phyloP scores from a whole-genome alignment of 2,888 invertebrate species.

The Lepidochitona cinerea region DNA sequence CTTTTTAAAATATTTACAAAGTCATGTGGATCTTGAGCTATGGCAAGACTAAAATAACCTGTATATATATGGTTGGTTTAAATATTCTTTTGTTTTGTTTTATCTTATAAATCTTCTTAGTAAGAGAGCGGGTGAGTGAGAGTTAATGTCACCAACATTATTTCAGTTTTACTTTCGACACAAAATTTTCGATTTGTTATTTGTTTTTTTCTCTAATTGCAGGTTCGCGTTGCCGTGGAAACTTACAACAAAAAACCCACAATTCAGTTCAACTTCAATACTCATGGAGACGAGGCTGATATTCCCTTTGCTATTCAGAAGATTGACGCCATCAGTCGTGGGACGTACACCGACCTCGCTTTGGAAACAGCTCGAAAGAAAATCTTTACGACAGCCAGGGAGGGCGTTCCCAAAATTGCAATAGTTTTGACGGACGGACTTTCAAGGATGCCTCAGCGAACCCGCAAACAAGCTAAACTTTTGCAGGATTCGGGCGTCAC shows the following conservation, averaged over 20 bases:
- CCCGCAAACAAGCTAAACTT: not conserved
- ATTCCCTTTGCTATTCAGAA: not conserved
- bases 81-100: no score
- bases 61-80: no score
- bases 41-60: no score
- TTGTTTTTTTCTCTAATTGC: no score
- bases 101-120: no score
- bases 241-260: not conserved
- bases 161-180: no score
- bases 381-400: not conserved
- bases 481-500: not conserved
- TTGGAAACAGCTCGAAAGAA: not conserved
- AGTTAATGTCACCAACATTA: no score
- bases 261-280: constrained; percentile 4
- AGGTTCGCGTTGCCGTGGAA: not conserved
- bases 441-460: not conserved
- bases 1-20: no score
- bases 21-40: no score
- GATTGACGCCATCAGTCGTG: not conserved
- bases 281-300: constrained; percentile 5
- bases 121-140: no score
- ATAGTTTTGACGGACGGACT: not conserved
- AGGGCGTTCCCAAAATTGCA: not conserved
- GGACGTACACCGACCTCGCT: not conserved
- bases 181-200: no score